These are phyloP conservation scores for Atta cephalotes DNA, from an alignment of 1,140 invertebrate species.

Conservation along the genomic window DNA sequence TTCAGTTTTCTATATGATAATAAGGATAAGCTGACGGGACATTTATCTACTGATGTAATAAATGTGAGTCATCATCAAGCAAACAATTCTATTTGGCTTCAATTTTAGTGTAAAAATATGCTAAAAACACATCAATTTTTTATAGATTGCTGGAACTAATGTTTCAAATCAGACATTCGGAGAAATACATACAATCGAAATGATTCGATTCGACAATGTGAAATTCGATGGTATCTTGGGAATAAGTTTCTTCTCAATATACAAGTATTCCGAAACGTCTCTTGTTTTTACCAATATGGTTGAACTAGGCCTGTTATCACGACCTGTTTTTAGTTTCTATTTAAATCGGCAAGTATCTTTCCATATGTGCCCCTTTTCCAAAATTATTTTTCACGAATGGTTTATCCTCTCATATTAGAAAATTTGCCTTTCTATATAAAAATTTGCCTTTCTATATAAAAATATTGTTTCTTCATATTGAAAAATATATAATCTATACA, in stretches of 20 bases:
- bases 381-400: not conserved
- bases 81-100: not conserved
- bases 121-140: not conserved
- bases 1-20: not conserved
- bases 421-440: not conserved
- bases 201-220: not conserved
- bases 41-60: not conserved
- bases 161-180: not conserved
- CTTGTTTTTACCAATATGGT: not conserved
- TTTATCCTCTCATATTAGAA: not conserved
- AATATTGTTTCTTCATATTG: not conserved
- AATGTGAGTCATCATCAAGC: not conserved
- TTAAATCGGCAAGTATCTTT: not conserved
- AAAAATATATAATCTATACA: no score
- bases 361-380: not conserved
- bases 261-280: not conserved
- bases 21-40: not conserved
- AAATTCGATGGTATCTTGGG: not conserved
- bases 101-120: not conserved
- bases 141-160: not conserved
- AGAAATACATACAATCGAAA: not conserved
- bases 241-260: not conserved
- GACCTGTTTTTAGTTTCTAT: not conserved
- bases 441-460: not conserved
- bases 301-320: not conserved